A percentile compares a stretch with the other conserved stretches of the same genome.
phyloP scores from a whole-genome alignment of 2,113 vertebrate genomes.

The Sturnus vulgaris region DNA sequence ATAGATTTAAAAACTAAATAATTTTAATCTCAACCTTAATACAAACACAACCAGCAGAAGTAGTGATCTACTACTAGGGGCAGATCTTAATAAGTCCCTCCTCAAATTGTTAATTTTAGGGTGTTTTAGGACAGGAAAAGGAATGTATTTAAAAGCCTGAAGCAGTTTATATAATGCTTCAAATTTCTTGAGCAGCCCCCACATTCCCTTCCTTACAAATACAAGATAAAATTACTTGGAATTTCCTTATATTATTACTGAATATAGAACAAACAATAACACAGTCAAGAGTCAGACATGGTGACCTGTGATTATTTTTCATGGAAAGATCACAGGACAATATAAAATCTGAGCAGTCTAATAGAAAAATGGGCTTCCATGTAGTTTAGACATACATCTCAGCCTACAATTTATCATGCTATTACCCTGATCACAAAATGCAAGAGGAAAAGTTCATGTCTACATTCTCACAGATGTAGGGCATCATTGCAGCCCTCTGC shows the following conservation, averaged over 20 bases:
- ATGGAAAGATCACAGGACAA: neutral
- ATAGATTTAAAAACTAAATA: slow-evolving; percentile 47
- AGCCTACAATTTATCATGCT: neutral
- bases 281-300: slow-evolving; percentile 34
- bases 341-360: neutral
- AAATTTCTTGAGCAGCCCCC: slow-evolving; percentile 10
- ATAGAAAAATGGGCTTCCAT: neutral
- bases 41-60: neutral
- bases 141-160: slow-evolving; percentile 49
- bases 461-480: fast-evolving
- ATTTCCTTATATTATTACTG: slow-evolving; percentile 46
- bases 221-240: slow-evolving; percentile 56
- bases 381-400: neutral
- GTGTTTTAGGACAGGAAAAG: slow-evolving; percentile 8
- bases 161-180: slow-evolving; percentile 20
- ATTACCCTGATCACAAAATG: neutral
- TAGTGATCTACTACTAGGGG: neutral
- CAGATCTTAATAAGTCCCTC: neutral
- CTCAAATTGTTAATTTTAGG: slow-evolving; percentile 23
- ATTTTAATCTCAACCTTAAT: slow-evolving; percentile 11
- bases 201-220: slow-evolving; percentile 29
- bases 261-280: slow-evolving; percentile 52
- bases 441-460: neutral
- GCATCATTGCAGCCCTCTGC: neutral
- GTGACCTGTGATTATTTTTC: slow-evolving; percentile 21